These are phyloP conservation scores for Aphelenchoides fujianensis DNA, from an alignment of 1,140 invertebrate species.

Conservation along the genomic window DNA sequence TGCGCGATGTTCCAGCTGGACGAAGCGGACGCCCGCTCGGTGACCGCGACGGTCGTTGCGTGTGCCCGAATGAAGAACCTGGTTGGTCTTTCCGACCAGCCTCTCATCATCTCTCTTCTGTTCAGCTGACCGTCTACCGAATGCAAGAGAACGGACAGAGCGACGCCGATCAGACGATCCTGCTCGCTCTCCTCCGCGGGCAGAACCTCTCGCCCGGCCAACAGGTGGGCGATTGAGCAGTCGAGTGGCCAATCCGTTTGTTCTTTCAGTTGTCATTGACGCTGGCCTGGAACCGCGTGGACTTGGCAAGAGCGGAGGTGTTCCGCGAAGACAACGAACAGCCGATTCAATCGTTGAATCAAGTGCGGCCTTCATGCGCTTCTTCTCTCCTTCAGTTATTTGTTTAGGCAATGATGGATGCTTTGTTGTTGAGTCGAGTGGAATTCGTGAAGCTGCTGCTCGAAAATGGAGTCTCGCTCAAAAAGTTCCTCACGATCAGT, in stretches of 20 bases:
- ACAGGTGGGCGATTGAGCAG: conserved; percentile 37
- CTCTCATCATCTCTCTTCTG: background rate
- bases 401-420: conserved; percentile 81
- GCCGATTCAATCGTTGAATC: conserved; percentile 14
- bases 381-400: background rate
- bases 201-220: conserved; percentile 58
- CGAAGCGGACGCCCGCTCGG: background rate
- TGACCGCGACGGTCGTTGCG: background rate
- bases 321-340: conserved; percentile 76
- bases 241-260: no score
- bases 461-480: conserved; percentile 95
- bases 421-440: conserved; percentile 87
- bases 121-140: conserved; percentile 57
- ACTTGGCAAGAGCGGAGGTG: conserved; percentile 85
- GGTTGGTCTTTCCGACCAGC: conserved; percentile 1
- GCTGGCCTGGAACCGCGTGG: conserved; percentile 93
- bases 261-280: conserved; percentile 68
- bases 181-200: conserved; percentile 58
- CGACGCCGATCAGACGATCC: conserved; percentile 58
- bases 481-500: conserved; percentile 89
- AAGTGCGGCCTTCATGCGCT: background rate
- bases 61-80: conserved; percentile 18
- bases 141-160: conserved; percentile 52
- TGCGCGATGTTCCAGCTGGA: background rate
- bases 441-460: conserved; percentile 77